These are phyloP conservation scores for Drepana arcuata DNA, from an alignment of 1,140 invertebrate species.

Conservation along the genomic window DNA sequence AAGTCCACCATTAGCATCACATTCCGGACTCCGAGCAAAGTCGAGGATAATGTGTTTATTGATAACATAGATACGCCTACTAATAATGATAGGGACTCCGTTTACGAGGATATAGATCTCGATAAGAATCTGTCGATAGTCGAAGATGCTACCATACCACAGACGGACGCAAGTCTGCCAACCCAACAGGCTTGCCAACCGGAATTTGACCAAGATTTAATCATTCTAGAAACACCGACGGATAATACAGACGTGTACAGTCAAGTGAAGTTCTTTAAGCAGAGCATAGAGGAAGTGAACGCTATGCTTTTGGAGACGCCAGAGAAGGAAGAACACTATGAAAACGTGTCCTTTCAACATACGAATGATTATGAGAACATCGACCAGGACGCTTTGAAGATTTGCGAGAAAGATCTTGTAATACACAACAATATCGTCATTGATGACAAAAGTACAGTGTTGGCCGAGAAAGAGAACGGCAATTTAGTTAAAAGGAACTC, in stretches of 20 bases:
- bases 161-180: slow-evolving; percentile 68
- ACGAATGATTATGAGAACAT: slow-evolving; percentile 71
- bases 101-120: slow-evolving; percentile 71
- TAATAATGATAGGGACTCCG: slow-evolving; percentile 57
- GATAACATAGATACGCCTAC: slow-evolving; percentile 41
- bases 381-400: slow-evolving; percentile 53
- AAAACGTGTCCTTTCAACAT: slow-evolving; percentile 48
- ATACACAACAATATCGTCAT: slow-evolving; percentile 18
- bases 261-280: slow-evolving; percentile 81
- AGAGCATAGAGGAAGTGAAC: slow-evolving; percentile 83
- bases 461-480: slow-evolving; percentile 40
- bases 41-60: slow-evolving; percentile 45
- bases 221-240: slow-evolving; percentile 56
- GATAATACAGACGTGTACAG: slow-evolving; percentile 75
- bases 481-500: slow-evolving; percentile 51
- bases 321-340: slow-evolving; percentile 44
- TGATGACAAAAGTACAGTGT: slow-evolving; percentile 16
- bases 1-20: slow-evolving; percentile 80
- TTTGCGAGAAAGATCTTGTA: slow-evolving; percentile 44
- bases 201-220: slow-evolving; percentile 42
- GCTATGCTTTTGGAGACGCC: slow-evolving; percentile 72
- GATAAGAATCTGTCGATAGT: slow-evolving; percentile 64
- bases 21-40: slow-evolving; percentile 73
- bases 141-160: slow-evolving; percentile 65
- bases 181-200: slow-evolving; percentile 72